Conservation (phyloP, 92 coral and sea anemone genomes). For the Blastomussa wellsi region DNA sequence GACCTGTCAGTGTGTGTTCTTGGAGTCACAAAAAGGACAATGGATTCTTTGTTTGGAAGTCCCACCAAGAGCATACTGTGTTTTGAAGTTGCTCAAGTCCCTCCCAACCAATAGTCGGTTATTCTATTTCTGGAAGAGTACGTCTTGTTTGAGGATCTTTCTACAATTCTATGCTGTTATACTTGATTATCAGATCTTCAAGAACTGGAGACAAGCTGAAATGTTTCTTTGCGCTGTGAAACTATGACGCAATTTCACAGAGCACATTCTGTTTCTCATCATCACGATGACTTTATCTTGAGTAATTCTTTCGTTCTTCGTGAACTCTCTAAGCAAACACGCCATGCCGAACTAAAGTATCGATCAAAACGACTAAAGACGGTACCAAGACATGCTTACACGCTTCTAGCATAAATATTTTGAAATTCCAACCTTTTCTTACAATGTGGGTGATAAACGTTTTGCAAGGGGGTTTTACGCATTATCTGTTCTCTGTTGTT, state of each 20-base stretch:
- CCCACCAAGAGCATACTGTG: slow-evolving; percentile 15
- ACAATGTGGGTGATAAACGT: not conserved
- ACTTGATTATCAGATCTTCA: not conserved
- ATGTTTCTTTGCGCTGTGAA: not conserved
- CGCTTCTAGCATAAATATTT: not conserved
- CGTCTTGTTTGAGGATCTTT: not conserved
- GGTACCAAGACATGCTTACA: not conserved
- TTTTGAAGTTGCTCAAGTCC: not conserved
- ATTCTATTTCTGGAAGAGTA: not conserved
- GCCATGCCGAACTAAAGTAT: not conserved
- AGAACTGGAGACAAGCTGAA: not conserved
- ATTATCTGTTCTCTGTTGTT: slow-evolving; percentile 5
- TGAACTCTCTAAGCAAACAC: not conserved
- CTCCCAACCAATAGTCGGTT: slow-evolving; percentile 3
- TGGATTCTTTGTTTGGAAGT: slow-evolving; percentile 17
- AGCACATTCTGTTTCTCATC: not conserved
- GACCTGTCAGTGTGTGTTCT: slow-evolving; percentile 11
- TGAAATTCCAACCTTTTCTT: not conserved
- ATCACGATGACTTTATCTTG: not conserved
- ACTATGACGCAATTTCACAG: slow-evolving; percentile 14
- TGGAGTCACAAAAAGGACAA: slow-evolving; percentile 1
- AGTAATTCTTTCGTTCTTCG: not conserved
- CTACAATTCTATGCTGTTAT: not conserved
- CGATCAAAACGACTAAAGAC: not conserved
- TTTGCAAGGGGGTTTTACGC: not conserved